Base-by-base conservation (phyloP, 2,888 invertebrate species). In the Diplolepis rosae region DNA sequence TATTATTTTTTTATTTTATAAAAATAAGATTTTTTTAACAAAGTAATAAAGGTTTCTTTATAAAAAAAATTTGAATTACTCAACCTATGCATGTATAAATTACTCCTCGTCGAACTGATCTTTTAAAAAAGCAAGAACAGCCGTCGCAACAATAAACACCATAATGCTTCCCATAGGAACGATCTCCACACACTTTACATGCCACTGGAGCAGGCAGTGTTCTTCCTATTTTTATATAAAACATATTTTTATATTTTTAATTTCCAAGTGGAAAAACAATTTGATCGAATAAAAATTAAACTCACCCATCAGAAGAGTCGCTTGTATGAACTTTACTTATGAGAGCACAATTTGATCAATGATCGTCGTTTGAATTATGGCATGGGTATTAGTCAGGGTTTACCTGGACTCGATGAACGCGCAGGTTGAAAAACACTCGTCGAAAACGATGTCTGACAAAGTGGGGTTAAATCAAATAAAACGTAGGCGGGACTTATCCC, bases 91-190 rank as follows among this genome's bases (percentile, higher is more conserved):
- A 96, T 28, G 92, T 92, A 85, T 95, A 96, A 22, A 91, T 88
- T 65, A 93, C 93, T 51, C 92, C 92, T 74, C 93, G 92, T 52
- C 96, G 90, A 54, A 96, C 92, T 77, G 94, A 95, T 79, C 96
- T 90, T 87, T 96, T 96, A 89, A 96, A 96, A 88, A 96, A 96
- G 82, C 96, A 96, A 66, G 95, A 95, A 85, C 96, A 96, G 0
- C 96, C 96, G 84, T 96, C 96, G 87, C 96, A 96, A 83, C 95
- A 95, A 86, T 92, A 93, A 13, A 95, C 94, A 0, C 96, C 95
- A 83, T 95, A 96, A 85, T 96, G 95, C 86, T 95, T 95, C 1
- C 96, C 96, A 81, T 93, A 95, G 24, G 94, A 94, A 82, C 94
- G 92, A 89, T 95, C 95, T 0, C 95, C 95, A 81, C 96, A 96